Conservation (phyloP, 2,888 invertebrate species). For the Drosophila mettleri region DNA sequence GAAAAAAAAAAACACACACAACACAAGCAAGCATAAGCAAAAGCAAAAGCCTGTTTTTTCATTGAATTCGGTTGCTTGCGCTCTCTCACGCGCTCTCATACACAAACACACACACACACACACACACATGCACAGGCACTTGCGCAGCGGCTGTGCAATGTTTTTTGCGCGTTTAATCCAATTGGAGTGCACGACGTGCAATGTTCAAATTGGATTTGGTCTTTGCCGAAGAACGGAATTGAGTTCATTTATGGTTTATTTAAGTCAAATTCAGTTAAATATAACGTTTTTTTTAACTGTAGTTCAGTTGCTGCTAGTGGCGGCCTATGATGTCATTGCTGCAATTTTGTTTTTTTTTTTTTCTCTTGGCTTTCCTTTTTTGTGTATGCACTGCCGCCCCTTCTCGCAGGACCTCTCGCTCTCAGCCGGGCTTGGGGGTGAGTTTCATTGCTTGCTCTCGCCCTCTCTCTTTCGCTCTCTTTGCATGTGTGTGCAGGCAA, state of each 20-base stretch:
- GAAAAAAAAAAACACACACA: slow-evolving; percentile 29
- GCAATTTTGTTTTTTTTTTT: slow-evolving; percentile 66
- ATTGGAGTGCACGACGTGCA: slow-evolving; percentile 78
- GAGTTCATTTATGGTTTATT: not conserved
- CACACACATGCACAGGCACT: slow-evolving; percentile 52
- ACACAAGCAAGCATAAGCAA: slow-evolving; percentile 27
- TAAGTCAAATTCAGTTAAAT: slow-evolving; percentile 8
- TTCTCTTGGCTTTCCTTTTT: slow-evolving; percentile 42
- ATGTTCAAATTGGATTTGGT: slow-evolving; percentile 24
- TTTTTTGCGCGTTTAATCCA: slow-evolving; percentile 63
- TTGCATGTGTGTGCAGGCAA: slow-evolving; percentile 46
- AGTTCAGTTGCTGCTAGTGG: not conserved
- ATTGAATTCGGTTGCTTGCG: slow-evolving; percentile 1
- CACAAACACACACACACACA: slow-evolving; percentile 7
- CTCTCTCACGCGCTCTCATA: slow-evolving; percentile 17
- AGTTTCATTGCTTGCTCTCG: slow-evolving; percentile 33
- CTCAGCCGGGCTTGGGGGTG: slow-evolving; percentile 45
- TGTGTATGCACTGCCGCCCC: slow-evolving; percentile 71
- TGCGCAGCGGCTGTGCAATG: slow-evolving; percentile 59
- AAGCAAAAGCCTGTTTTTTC: slow-evolving; percentile 57
- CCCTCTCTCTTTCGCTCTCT: not conserved
- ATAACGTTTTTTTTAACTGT: not conserved
- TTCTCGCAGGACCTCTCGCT: slow-evolving; percentile 30
- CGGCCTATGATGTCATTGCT: slow-evolving; percentile 57
- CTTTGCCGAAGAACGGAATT: not conserved